A percentile compares a stretch with the other conserved stretches of the same genome.
Evolutionary conservation across 2,888 invertebrate genomes (phyloP).

Genomic region (Ochlodes sylvanus): DNA sequence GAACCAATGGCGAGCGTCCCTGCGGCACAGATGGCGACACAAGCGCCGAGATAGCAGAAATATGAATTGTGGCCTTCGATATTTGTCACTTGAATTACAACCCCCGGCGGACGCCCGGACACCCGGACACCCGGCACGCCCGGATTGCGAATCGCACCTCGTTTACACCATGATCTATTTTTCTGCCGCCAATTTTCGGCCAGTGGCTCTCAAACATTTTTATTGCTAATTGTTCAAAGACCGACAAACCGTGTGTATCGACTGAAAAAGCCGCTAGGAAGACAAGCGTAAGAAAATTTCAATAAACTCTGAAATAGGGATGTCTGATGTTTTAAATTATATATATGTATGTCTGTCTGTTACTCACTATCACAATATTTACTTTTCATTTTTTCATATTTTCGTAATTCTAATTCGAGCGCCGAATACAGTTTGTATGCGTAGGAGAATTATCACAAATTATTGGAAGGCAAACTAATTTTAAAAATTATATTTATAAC

Average conservation of each 20-base stretch:
- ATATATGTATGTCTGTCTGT: too few relatives aligned
- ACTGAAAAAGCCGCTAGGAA: too few relatives aligned
- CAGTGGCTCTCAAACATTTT: slow-evolving; percentile 28
- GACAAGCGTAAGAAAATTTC: too few relatives aligned
- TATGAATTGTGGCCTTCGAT: slow-evolving; percentile 84
- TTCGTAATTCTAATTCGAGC: not conserved
- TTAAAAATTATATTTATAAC: slow-evolving; percentile 18
- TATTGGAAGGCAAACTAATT: slow-evolving; percentile 17
- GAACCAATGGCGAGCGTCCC: slow-evolving; percentile 80
- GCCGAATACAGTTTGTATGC: not conserved
- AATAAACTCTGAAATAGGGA: too few relatives aligned
- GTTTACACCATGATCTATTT: slow-evolving; percentile 77
- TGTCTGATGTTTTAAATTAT: too few relatives aligned
- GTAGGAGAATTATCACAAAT: slow-evolving; percentile 10
- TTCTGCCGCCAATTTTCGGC: slow-evolving; percentile 56
- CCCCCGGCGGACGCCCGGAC: slow-evolving; percentile 66
- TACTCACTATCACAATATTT: not conserved
- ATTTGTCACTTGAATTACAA: slow-evolving; percentile 85
- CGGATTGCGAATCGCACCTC: slow-evolving; percentile 76
- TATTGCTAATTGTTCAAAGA: not conserved
- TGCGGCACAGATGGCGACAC: slow-evolving; percentile 82
- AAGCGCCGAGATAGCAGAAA: slow-evolving; percentile 82
- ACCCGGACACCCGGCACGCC: slow-evolving; percentile 57
- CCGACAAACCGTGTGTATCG: too few relatives aligned
- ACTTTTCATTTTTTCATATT: not conserved